These are phyloP conservation scores for Gyrodactylus bullatarudis DNA, from an alignment of 1,140 invertebrate species.

Conservation along the genomic window DNA sequence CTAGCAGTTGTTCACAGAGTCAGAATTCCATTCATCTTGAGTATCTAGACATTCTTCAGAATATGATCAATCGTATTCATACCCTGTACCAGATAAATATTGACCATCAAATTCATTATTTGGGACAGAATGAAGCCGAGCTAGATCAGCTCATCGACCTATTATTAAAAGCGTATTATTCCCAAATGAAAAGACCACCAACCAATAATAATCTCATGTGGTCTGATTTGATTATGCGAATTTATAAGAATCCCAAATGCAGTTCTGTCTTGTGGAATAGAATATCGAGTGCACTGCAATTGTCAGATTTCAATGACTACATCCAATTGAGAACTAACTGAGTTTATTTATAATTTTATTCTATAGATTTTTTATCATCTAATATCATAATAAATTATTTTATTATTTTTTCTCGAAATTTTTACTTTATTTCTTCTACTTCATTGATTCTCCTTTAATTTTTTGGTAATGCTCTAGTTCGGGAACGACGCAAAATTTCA, in stretches of 20 bases:
- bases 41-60: neutral
- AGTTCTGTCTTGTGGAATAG: neutral
- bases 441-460: too few species aligned
- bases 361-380: too few species aligned
- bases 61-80: neutral
- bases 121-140: neutral
- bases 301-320: too few species aligned
- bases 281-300: neutral
- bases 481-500: too few species aligned
- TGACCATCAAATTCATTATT: neutral
- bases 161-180: neutral
- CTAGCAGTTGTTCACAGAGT: neutral
- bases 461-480: too few species aligned
- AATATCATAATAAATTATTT: too few species aligned
- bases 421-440: too few species aligned
- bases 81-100: neutral
- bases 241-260: neutral
- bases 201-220: neutral
- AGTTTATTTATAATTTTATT: too few species aligned
- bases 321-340: too few species aligned
- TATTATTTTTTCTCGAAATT: too few species aligned
- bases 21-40: neutral
- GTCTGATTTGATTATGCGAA: neutral
- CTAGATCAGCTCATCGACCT: neutral
- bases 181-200: neutral